Base-by-base conservation (phyloP, 2,797 vertebrate species). In the Anguilla marmorata region DNA sequence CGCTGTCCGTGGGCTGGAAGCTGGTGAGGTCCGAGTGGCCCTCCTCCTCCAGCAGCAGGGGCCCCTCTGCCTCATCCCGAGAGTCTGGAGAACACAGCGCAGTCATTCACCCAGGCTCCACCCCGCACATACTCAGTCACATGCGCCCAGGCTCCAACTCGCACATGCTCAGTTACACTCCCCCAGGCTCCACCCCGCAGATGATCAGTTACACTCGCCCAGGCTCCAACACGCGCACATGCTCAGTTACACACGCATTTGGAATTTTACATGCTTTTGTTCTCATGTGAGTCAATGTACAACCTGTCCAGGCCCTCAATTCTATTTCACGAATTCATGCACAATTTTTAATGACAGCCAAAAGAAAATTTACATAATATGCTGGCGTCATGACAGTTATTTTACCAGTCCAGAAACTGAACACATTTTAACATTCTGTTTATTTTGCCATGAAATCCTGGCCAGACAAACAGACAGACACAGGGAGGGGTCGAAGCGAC, bases 1-100 rank as follows among this genome's bases (percentile, higher is more conserved):
- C 99, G 0, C 98, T 99, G 93, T 99, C 99, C 8, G 98, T 98
- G 60, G 98, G 98, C 93, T 99, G 98, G 94, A 99, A 99, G 92
- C 98, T 99, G 93, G 98, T 97, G 89, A 98, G 96, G 93, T 99
- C 98, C 0, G 97, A 99, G 91, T 98, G 98, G 52, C 96, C 97
- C 90, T 99, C 98, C 87, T 99, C 99, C 86, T 99, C 99, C 88
- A 96, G 96, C 87, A 99, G 96, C 90, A 99, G 94, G 0, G 98
- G 97, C 8, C 98, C 98, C 89, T 97, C 97, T 3, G 98, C 98
- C 90, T 99, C 98, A 84, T 97, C 96, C 6, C 94, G 94, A 52
- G 95, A 96, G 89, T 96, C 96, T 97, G 86, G 58, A 45, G 33
- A 19, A 9, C 41, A 24, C 85, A 63, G 69, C 19, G 6, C 24